Evolutionary conservation across 2,113 vertebrate species (phyloP).

Genomic region (Aramus guarauna): DNA sequence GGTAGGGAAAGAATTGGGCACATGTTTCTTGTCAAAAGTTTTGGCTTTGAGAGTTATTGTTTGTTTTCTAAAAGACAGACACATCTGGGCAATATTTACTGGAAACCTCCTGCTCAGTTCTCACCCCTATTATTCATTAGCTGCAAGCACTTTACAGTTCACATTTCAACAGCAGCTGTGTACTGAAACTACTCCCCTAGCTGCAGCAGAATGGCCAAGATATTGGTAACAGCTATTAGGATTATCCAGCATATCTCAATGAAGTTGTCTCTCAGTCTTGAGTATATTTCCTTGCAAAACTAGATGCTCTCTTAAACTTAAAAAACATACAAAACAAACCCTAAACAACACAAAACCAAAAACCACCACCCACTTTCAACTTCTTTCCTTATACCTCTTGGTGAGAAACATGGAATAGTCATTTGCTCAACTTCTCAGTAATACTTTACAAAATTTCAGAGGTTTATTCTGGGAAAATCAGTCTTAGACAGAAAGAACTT

Average conservation of each 20-base stretch:
- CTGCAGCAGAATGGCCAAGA: background rate
- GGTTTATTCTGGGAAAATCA: background rate
- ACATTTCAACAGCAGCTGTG: background rate
- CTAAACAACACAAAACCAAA: background rate
- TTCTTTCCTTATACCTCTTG: background rate
- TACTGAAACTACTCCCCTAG: background rate
- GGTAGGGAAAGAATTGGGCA: background rate
- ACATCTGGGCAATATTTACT: background rate
- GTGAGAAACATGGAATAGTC: background rate
- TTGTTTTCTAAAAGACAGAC: background rate
- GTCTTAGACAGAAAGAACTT: background rate
- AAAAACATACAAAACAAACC: background rate
- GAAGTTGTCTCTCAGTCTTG: background rate
- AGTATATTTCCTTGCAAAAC: background rate
- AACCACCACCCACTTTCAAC: background rate
- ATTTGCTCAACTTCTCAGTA: background rate
- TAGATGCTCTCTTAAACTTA: background rate
- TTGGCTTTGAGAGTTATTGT: background rate
- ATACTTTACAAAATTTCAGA: background rate
- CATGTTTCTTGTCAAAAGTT: background rate
- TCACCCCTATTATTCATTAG: background rate
- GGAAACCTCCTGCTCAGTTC: background rate
- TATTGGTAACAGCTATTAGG: background rate
- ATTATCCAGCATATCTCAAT: background rate
- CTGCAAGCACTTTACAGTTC: background rate